Conservation (phyloP, 1,140 invertebrate species). For the Teleopsis dalmanni region DNA sequence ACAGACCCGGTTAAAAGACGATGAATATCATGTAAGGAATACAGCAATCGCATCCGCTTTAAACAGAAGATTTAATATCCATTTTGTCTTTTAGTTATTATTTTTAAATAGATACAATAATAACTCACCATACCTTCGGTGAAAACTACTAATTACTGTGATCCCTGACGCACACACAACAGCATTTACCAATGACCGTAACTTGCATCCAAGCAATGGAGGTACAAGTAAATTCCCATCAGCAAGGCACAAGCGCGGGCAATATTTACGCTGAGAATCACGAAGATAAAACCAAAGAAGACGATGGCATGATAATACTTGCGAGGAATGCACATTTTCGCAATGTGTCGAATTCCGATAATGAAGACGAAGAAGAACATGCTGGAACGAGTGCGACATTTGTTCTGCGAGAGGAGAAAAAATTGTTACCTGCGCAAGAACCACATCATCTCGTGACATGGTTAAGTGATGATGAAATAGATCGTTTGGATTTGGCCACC, state of each 20-base stretch:
- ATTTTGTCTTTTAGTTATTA: too few species aligned
- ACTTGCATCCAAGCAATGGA: slow-evolving; percentile 33
- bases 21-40: too few species aligned
- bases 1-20: too few species aligned
- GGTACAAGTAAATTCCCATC: slow-evolving; percentile 33
- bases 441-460: slow-evolving; percentile 47
- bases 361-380: slow-evolving; percentile 15
- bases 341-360: slow-evolving; percentile 24
- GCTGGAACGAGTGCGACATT: slow-evolving; percentile 7
- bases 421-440: slow-evolving; percentile 9
- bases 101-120: too few species aligned
- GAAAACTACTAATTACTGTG: too few species aligned
- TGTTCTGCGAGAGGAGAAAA: slow-evolving; percentile 10
- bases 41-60: too few species aligned
- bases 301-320: slow-evolving; percentile 29
- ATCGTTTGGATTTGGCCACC: slow-evolving; percentile 58
- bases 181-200: slow-evolving; percentile 33
- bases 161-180: too few species aligned
- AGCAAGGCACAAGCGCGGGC: slow-evolving; percentile 19
- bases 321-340: slow-evolving; percentile 33
- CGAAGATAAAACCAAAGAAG: slow-evolving; percentile 9
- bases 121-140: too few species aligned
- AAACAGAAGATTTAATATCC: too few species aligned
- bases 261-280: slow-evolving; percentile 15
- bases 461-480: slow-evolving; percentile 56